These are phyloP conservation scores for Hormiphora californensis DNA, from an alignment of 37 sponge, comb jelly and placozoan species.

Conservation along the genomic window DNA sequence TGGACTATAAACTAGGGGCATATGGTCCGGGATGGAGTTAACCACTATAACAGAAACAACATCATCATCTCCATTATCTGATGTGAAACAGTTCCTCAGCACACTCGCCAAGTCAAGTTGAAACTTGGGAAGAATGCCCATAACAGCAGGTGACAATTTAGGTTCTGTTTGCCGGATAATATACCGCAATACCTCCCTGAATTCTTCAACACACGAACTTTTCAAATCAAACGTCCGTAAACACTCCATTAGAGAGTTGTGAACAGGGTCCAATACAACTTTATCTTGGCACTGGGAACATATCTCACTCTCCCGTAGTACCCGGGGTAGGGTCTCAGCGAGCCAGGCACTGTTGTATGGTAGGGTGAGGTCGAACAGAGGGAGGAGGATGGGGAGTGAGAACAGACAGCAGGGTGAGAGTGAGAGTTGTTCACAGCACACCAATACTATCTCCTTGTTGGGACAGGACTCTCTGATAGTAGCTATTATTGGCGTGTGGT, in stretches of 20 bases:
- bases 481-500: too few relatives aligned
- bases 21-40: background rate
- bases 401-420: background rate
- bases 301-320: background rate
- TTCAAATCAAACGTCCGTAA: too few relatives aligned
- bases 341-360: conserved; percentile 26
- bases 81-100: background rate
- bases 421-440: conserved; percentile 13
- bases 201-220: too few relatives aligned
- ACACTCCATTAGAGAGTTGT: background rate
- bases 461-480: background rate
- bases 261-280: too few relatives aligned
- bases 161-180: too few relatives aligned
- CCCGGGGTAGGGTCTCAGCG: background rate
- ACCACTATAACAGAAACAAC: background rate
- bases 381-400: conserved; percentile 27
- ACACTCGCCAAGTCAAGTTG: background rate
- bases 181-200: too few relatives aligned
- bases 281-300: background rate
- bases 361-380: conserved; percentile 23
- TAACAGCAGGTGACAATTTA: background rate
- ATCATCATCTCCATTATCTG: conserved; percentile 3
- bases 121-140: background rate
- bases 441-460: conserved; percentile 43
- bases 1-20: background rate